Conservation (phyloP, 2,113 vertebrate genomes). For the Istiophorus platypterus region DNA sequence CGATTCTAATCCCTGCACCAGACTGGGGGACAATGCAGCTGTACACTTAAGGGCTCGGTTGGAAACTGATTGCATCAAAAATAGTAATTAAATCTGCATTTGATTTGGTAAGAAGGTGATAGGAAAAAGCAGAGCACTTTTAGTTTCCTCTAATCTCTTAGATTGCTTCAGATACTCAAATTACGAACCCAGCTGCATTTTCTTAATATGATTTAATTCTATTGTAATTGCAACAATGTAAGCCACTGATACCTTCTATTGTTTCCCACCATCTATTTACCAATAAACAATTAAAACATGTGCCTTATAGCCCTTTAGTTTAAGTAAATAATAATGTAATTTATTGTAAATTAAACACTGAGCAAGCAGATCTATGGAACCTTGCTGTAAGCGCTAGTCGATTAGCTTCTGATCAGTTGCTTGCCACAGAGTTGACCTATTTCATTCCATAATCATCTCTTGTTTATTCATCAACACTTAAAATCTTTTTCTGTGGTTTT, state of each 20-base stretch:
- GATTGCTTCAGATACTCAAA: slow-evolving; percentile 23
- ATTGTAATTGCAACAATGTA: background rate
- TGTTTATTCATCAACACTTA: slow-evolving; percentile 37
- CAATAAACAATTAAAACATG: background rate
- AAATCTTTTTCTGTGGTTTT: slow-evolving; percentile 10
- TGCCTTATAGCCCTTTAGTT: background rate
- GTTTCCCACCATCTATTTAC: background rate
- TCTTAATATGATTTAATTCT: background rate
- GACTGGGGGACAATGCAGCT: slow-evolving; percentile 9
- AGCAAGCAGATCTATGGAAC: background rate
- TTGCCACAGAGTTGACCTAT: background rate
- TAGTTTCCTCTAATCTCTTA: background rate
- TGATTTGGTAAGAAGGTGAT: slow-evolving; percentile 42
- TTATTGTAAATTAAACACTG: background rate
- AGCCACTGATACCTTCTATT: background rate
- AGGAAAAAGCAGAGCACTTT: slow-evolving; percentile 19
- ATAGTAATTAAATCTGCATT: slow-evolving; percentile 58
- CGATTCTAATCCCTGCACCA: slow-evolving; percentile 14
- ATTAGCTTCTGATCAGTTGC: background rate
- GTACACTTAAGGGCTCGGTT: slow-evolving; percentile 9
- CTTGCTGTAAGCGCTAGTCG: background rate
- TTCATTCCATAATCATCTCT: slow-evolving; percentile 17
- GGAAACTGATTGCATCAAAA: slow-evolving; percentile 57
- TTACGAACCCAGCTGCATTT: slow-evolving; percentile 15
- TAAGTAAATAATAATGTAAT: background rate